A percentile compares a stretch with the other conserved stretches of the same genome.
These are phyloP conservation scores for Acronicta leporina DNA, from an alignment of 2,888 invertebrate species.

Conservation along the genomic window DNA sequence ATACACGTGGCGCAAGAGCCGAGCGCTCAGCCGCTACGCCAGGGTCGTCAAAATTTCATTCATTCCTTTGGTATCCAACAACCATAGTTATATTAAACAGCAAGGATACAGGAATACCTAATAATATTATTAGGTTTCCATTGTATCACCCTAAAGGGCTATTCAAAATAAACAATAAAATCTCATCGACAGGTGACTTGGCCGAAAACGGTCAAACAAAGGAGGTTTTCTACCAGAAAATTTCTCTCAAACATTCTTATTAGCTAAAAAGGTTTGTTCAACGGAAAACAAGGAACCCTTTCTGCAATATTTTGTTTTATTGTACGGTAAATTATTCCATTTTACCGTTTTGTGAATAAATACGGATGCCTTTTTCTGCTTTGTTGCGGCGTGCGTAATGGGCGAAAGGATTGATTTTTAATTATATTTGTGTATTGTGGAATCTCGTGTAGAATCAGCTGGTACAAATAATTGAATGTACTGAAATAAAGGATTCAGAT, in stretches of 20 bases:
- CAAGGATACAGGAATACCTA: no score
- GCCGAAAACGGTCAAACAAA: conserved; percentile 52
- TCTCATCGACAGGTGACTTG: conserved; percentile 23
- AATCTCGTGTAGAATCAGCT: neutral
- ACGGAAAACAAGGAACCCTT: conserved; percentile 65
- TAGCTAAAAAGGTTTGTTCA: conserved; percentile 64
- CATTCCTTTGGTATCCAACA: no score
- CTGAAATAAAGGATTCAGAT: neutral
- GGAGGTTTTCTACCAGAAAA: conserved; percentile 40
- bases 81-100: no score
- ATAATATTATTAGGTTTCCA: no score
- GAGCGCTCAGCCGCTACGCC: no score
- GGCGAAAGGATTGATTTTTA: conserved; percentile 16
- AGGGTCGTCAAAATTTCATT: no score
- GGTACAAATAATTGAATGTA: neutral
- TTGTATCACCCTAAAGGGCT: neutral
- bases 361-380: conserved; percentile 4
- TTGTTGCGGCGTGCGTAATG: conserved; percentile 15
- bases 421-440: neutral
- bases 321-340: conserved; percentile 48
- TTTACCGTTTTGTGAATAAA: conserved; percentile 36
- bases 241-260: conserved; percentile 61
- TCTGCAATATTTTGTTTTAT: conserved; percentile 58
- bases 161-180: conserved; percentile 38
- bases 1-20: no score